Base-by-base conservation (phyloP, 1,140 invertebrate species). In the Pantala flavescens region DNA sequence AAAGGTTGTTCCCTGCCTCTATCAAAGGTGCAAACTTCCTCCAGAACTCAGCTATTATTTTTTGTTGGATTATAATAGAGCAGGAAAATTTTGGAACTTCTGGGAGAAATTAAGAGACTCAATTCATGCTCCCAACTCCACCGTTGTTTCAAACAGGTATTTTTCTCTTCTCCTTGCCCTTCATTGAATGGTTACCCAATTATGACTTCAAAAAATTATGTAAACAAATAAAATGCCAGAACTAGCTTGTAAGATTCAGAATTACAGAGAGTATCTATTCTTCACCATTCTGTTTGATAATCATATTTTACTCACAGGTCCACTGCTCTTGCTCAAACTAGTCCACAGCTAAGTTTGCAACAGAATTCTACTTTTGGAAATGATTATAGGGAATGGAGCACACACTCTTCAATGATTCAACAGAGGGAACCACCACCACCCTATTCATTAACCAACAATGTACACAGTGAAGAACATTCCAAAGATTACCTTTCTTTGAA, bases 1-100 rank as follows among this genome's bases (percentile, higher is more conserved):
- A 72, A 91, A 90, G 82, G 87, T 91, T 28, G 85, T 91, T 76
- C 90, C 90, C 1, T 88, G 87, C 77, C 77, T 90, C 24, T 90
- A 89, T 77, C 82, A 88, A 78, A 78, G 79, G 24, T 88, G 88
- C 78, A 77, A 82, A 74, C 78, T 90, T 73, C 90, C 90, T 42
- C 79, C 81, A 74, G 85, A 88, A 72, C 80, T 91, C 70, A 82
- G 77, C 73, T 88, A 82, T 80, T 86, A 83, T 79, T 86, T 81
- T 77, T 83, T 84, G 73, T 80, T 89, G 24, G 84, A 88, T 77
- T 89, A 87, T 77, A 83, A 82, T 73, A 82, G 82, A 74, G 81
- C 82, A 23, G 84, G 82, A 11, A 83, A 80, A 76, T 79, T 87
- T 23, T 90, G 83, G 76, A 87, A 89, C 79, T 90, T 89, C 78